A percentile compares a stretch with the other conserved stretches of the same genome.
Conservation (phyloP, 2,113 vertebrate species). For the Galeopterus variegatus region DNA sequence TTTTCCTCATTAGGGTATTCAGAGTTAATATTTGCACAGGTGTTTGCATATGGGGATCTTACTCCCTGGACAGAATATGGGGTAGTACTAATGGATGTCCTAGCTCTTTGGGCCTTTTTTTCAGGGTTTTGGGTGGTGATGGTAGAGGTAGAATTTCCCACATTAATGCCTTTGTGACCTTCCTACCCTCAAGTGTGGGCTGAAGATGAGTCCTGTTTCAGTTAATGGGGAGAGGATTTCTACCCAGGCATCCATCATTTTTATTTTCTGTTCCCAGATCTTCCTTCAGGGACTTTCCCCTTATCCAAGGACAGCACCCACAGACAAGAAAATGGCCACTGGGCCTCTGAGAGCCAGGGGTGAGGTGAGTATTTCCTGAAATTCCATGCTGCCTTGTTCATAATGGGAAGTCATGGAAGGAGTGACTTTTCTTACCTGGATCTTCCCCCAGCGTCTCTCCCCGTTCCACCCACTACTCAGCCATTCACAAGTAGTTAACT, state of each 20-base stretch:
- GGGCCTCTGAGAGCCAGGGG: not conserved
- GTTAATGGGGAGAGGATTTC: not conserved
- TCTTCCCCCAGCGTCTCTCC: not conserved
- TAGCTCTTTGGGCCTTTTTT: not conserved
- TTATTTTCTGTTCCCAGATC: not conserved
- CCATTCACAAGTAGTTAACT: not conserved
- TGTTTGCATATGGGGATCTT: not conserved
- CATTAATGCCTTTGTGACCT: not conserved
- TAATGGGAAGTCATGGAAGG: not conserved
- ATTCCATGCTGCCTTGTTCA: not conserved
- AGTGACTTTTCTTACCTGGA: not conserved
- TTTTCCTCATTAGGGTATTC: not conserved
- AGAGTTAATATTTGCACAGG: not conserved
- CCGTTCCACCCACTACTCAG: not conserved
- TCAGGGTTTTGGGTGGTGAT: not conserved
- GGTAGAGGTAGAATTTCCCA: not conserved
- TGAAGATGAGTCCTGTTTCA: not conserved
- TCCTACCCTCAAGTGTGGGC: not conserved
- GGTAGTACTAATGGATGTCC: not conserved
- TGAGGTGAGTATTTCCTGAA: not conserved
- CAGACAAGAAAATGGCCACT: not conserved
- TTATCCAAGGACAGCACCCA: not conserved
- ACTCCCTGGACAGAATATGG: not conserved
- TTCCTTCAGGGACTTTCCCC: not conserved
- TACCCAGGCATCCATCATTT: not conserved